Percentiles rank a stretch among this genome's conserved stretches.
phyloP scores from a whole-genome alignment of 1,140 invertebrate species.

The Dufourea novaeangliae region DNA sequence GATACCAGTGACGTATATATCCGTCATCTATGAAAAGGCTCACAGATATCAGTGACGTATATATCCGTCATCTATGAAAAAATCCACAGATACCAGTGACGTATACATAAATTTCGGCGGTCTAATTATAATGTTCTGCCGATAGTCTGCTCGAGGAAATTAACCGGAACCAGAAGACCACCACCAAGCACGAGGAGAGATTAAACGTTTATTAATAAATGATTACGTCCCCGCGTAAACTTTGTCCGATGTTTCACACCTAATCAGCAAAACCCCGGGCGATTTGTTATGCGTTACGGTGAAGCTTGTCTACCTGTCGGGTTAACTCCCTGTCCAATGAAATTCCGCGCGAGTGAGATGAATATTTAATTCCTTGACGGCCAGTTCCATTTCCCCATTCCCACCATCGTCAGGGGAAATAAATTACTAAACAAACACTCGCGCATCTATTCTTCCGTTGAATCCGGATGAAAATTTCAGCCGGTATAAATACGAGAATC shows the following conservation, averaged over 20 bases:
- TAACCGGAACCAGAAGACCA: background rate
- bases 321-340: slow-evolving; percentile 27
- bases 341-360: slow-evolving; percentile 4
- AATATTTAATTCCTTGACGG: background rate
- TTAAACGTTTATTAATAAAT: slow-evolving; percentile 25
- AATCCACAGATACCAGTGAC: no score
- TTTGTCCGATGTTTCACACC: slow-evolving; percentile 11
- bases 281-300: slow-evolving; percentile 36
- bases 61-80: no score
- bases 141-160: no score
- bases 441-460: background rate
- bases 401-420: background rate
- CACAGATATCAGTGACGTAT: no score
- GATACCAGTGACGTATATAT: no score
- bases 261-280: slow-evolving; percentile 9
- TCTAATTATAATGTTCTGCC: no score
- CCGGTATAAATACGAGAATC: background rate
- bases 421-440: background rate
- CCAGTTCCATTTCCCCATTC: background rate
- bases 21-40: no score
- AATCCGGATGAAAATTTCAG: background rate
- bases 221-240: background rate
- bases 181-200: background rate
- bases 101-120: background rate
- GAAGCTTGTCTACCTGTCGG: slow-evolving; percentile 7